phyloP scores from a whole-genome alignment of 1,140 invertebrate genomes.

The Euwallacea fornicatus region DNA sequence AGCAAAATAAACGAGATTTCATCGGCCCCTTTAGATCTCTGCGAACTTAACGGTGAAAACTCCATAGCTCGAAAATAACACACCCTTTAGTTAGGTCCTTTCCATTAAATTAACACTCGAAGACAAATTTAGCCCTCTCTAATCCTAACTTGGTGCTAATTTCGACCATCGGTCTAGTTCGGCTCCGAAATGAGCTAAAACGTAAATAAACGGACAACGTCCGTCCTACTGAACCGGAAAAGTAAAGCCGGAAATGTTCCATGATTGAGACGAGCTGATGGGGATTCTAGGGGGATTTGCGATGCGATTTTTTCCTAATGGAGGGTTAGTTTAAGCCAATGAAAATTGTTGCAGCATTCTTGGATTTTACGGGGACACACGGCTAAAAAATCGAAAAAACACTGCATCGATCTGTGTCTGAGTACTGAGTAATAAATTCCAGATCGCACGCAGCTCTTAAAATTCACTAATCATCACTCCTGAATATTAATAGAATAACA shows the following conservation, averaged over 20 bases:
- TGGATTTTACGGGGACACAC: too few species aligned
- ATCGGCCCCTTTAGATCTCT: too few species aligned
- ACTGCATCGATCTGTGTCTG: too few species aligned
- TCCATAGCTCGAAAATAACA: not conserved
- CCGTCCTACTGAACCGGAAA: conserved; percentile 1
- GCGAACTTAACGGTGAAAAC: too few species aligned
- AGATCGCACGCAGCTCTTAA: too few species aligned
- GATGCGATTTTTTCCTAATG: not conserved
- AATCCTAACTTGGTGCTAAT: conserved; percentile 1
- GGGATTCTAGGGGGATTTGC: not conserved
- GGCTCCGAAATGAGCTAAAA: conserved; percentile 1
- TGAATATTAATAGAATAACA: too few species aligned
- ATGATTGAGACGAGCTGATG: conserved; percentile 1
- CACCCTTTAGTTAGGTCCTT: not conserved
- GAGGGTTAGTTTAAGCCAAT: not conserved
- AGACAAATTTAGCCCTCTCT: conserved; percentile 5
- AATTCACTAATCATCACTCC: too few species aligned
- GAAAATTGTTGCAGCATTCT: too few species aligned
- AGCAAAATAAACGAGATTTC: too few species aligned
- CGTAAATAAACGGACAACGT: conserved; percentile 3
- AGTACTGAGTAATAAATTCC: too few species aligned
- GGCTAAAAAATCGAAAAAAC: too few species aligned
- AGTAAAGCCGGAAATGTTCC: conserved; percentile 5
- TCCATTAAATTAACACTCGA: conserved; percentile 6
- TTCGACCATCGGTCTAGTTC: not conserved